Evolutionary conservation across 2,113 vertebrate species (phyloP).

Genomic region (Oxygymnocypris stewartii): DNA sequence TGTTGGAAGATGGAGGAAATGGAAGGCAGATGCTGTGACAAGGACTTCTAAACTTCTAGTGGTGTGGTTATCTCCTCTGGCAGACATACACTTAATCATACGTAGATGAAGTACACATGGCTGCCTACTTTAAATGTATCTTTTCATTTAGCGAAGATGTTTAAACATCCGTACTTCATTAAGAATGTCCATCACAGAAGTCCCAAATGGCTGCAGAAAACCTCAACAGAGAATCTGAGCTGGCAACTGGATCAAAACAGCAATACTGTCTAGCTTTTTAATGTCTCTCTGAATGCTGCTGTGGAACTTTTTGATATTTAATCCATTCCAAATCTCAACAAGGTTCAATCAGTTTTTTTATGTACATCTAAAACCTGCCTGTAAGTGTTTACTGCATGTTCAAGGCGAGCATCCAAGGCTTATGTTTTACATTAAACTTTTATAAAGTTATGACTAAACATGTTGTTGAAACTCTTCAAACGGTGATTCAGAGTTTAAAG

Average conservation of each 20-base stretch:
- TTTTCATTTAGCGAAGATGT: conserved; percentile 46
- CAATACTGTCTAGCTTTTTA: background rate
- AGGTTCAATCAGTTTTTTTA: conserved; percentile 12
- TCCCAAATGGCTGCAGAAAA: conserved; percentile 18
- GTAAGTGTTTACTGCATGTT: conserved; percentile 4
- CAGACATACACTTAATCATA: conserved; percentile 37
- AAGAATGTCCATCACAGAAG: conserved; percentile 38
- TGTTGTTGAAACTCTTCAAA: background rate
- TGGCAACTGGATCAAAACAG: conserved; percentile 21
- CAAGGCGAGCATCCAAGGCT: conserved; percentile 1
- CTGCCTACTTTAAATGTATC: conserved; percentile 37
- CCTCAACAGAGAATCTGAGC: conserved; percentile 9
- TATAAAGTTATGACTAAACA: background rate
- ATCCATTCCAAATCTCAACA: background rate
- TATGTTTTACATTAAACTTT: background rate
- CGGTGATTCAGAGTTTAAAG: background rate
- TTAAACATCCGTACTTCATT: conserved; percentile 48
- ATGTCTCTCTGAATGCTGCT: background rate
- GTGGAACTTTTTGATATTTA: background rate
- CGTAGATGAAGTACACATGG: conserved; percentile 39
- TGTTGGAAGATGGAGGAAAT: conserved; percentile 19
- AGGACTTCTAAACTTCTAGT: conserved; percentile 48
- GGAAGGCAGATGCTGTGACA: conserved; percentile 20
- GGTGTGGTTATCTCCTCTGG: conserved; percentile 31
- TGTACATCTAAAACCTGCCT: background rate